These are phyloP conservation scores for Atopsyche davidsoni DNA, from an alignment of 1,140 invertebrate species.

Conservation along the genomic window DNA sequence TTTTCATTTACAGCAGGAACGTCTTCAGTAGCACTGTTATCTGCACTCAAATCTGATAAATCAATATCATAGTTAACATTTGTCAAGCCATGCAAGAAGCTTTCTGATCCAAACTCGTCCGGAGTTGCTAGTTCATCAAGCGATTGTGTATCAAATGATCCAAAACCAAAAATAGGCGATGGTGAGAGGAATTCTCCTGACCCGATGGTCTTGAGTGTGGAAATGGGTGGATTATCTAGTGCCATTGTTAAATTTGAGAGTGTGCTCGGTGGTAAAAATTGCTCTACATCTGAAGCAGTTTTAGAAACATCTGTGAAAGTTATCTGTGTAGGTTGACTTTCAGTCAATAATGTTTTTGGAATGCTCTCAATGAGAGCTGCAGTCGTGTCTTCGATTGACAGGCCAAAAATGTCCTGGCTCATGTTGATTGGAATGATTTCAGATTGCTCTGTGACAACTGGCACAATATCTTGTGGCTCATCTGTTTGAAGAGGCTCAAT, in stretches of 20 bases:
- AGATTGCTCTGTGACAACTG: slow-evolving; percentile 19
- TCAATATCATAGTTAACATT: slow-evolving; percentile 69
- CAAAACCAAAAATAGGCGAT: slow-evolving; percentile 46
- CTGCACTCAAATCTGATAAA: slow-evolving; percentile 61
- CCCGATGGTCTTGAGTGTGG: slow-evolving; percentile 26
- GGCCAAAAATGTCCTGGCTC: slow-evolving; percentile 24
- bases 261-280: slow-evolving; percentile 40
- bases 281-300: slow-evolving; percentile 25
- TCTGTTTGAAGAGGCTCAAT: slow-evolving; percentile 14
- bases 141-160: slow-evolving; percentile 49
- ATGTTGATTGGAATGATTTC: slow-evolving; percentile 2
- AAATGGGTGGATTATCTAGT: slow-evolving; percentile 25
- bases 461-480: not conserved
- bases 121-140: slow-evolving; percentile 52
- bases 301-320: not conserved
- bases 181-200: slow-evolving; percentile 49
- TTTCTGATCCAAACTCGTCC: slow-evolving; percentile 49
- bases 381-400: slow-evolving; percentile 23
- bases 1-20: slow-evolving; percentile 32
- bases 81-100: slow-evolving; percentile 52
- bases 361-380: slow-evolving; percentile 16
- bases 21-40: slow-evolving; percentile 60
- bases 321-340: not conserved
- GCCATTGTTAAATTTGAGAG: slow-evolving; percentile 20
- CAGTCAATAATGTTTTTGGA: not conserved